Evolutionary conservation across 2,113 vertebrate species (phyloP), one percentile per base, ranked within the genome.

Genomic region (Lutjanus erythropterus): DNA sequence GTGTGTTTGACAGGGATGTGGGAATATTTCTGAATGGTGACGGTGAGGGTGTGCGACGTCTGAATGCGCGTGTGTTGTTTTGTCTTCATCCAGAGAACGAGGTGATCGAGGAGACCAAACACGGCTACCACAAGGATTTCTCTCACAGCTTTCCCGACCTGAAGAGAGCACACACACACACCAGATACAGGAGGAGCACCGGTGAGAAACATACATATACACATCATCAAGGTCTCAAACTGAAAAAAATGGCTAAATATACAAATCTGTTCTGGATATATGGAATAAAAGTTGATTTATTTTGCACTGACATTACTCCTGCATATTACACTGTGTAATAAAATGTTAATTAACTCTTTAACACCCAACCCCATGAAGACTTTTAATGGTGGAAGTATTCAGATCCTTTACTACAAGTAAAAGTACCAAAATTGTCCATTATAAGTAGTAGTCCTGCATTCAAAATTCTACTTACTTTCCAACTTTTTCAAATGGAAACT

Each of bases 51-150:
- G 59, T 85, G 78, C 68, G 81, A 65, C 19, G 33, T 84, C 73
- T 87, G 12, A 71, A 56, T 25, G 53, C 35, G 74, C 19, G 27
- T 55, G 27, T 67, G 29, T 52, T 88, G 69, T 89, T 92, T 79
- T 89, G 89, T 80, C 89, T 91, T 35, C 9, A 23, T 77, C 37
- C 89, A 95, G 95, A 93, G 65, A 95, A 94, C 79, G 93, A 95
- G 74, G 90, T 92, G 83, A 91, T 91, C 16, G 76, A 88, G 53
- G 91, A 94, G 84, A 89, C 85, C 73, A 94, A 94, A 92, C 91
- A 92, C 68, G 73, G 61, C 71, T 62, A 92, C 85, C 67, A 88
- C 88, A 94, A 95, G 92, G 93, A 93, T 83, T 80, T 88, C 77
- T 92, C 90, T 82, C 89, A 93, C 80, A 79, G 74, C 37, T 68